These are phyloP conservation scores for Paramacrobiotus metropolitanus DNA, from an alignment of 1,140 invertebrate genomes.

Conservation along the genomic window DNA sequence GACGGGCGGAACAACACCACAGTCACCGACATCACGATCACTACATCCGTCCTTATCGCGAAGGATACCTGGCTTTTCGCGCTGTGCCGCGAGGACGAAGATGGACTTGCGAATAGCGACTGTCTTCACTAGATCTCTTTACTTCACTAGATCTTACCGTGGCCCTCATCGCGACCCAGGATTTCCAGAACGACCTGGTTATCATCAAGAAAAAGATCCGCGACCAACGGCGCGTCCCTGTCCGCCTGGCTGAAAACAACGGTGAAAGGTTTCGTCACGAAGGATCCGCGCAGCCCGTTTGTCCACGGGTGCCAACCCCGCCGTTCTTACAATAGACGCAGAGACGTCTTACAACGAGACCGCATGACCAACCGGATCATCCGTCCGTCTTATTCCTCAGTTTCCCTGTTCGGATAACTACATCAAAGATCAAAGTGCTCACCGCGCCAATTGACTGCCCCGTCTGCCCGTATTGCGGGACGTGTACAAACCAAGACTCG, in stretches of 20 bases:
- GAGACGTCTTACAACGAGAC: neutral
- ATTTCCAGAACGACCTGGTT: too few species aligned
- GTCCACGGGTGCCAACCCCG: neutral
- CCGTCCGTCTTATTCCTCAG: neutral
- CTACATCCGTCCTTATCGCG: neutral
- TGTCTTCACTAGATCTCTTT: neutral
- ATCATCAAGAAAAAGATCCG: too few species aligned
- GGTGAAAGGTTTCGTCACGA: too few species aligned
- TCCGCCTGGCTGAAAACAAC: too few species aligned
- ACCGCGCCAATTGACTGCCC: too few species aligned
- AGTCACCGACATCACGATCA: neutral
- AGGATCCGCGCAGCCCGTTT: neutral
- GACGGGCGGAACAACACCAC: neutral
- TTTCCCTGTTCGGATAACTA: too few species aligned
- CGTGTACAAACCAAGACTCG: neutral
- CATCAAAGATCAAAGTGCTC: too few species aligned
- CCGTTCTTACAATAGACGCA: neutral
- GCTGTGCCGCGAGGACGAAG: neutral
- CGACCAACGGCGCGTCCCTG: too few species aligned
- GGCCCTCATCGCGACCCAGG: too few species aligned
- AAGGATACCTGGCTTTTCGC: neutral
- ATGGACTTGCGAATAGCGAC: neutral
- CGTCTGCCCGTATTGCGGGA: neutral
- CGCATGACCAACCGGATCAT: neutral
- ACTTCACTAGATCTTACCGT: neutral